A percentile compares a stretch with the other conserved stretches of the same genome.
phyloP scores from a whole-genome alignment of 2,113 vertebrate species.

The Recurvirostra avosetta region DNA sequence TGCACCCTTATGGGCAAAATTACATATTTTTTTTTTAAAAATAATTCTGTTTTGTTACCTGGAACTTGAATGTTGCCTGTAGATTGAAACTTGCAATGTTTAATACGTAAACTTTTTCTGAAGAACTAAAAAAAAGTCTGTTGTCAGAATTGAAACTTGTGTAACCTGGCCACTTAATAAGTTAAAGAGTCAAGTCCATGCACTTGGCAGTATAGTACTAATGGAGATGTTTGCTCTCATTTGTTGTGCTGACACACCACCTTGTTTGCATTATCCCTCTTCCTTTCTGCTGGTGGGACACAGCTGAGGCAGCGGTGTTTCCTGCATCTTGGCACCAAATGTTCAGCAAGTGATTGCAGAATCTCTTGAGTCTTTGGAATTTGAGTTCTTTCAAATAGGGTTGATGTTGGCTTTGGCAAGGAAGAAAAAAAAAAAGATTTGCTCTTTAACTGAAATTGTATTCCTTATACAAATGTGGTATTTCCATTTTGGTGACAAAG shows the following conservation, averaged over 20 bases:
- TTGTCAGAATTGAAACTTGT: not conserved
- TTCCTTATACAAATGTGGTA: not conserved
- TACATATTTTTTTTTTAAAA: not conserved
- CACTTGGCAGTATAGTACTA: not conserved
- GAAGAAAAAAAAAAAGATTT: not conserved
- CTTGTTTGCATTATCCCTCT: not conserved
- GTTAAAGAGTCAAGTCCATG: not conserved
- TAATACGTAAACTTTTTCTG: not conserved
- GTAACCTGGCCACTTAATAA: not conserved
- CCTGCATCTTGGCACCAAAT: not conserved
- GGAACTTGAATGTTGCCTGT: not conserved
- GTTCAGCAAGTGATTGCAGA: not conserved
- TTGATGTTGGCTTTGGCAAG: not conserved
- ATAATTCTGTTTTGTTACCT: not conserved
- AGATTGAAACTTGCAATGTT: not conserved
- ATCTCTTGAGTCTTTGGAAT: not conserved
- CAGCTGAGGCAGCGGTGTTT: not conserved
- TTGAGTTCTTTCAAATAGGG: not conserved
- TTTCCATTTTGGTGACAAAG: not conserved
- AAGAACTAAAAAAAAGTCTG: not conserved
- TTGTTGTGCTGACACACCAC: not conserved
- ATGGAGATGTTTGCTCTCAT: not conserved
- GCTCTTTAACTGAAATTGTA: not conserved
- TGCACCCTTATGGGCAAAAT: not conserved
- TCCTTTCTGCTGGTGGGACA: not conserved